phyloP scores from a whole-genome alignment of 2,797 vertebrate species.

The Mus caroli region DNA sequence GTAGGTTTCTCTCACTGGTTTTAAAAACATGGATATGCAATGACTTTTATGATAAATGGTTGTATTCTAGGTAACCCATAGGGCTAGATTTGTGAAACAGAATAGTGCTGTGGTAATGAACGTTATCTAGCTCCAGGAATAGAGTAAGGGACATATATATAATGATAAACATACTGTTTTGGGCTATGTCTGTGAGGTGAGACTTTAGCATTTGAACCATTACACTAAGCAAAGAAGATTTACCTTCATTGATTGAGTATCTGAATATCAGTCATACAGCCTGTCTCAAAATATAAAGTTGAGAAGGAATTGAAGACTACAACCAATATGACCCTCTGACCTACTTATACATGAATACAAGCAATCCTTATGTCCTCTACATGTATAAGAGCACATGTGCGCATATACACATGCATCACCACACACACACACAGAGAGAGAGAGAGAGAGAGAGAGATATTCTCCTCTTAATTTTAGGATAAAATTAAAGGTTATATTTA shows the following conservation, averaged over 20 bases:
- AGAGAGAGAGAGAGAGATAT: too few relatives aligned
- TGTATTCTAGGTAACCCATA: background rate
- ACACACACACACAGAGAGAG: background rate
- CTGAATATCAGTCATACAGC: background rate
- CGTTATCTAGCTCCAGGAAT: background rate
- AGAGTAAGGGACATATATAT: background rate
- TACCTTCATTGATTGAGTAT: background rate
- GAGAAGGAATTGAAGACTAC: background rate
- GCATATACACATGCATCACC: background rate
- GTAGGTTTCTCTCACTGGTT: background rate
- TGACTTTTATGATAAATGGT: constrained; percentile 10
- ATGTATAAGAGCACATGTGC: background rate
- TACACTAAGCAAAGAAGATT: background rate
- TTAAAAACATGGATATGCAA: background rate
- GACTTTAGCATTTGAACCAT: background rate
- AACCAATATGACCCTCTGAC: background rate
- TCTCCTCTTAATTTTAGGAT: background rate
- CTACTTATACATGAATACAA: background rate
- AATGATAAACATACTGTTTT: background rate
- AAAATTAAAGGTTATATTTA: background rate
- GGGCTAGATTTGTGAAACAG: background rate
- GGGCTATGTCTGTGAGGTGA: background rate
- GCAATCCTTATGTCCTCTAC: background rate
- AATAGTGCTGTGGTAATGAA: background rate
- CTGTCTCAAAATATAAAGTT: background rate